Base-by-base conservation (phyloP, 2,113 vertebrate species). In the Eonycteris spelaea region DNA sequence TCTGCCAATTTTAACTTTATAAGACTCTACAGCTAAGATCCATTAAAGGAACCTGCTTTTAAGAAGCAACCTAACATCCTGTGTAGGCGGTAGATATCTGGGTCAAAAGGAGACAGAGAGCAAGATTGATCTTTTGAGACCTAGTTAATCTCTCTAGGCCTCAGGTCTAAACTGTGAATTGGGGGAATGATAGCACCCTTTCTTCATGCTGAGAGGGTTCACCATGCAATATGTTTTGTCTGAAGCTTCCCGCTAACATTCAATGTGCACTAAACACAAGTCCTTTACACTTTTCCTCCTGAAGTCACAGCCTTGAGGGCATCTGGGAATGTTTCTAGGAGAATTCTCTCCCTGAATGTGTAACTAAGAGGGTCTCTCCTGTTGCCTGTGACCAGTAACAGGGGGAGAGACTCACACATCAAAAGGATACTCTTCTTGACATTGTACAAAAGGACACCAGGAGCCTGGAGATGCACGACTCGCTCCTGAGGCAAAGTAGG, bases 191-290 rank as follows among this genome's bases (percentile, higher is more conserved):
- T 7, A 43, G 10, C 21, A 57, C 68, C 33, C 45, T 8, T 71
- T 90, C 45, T 43, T 35, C 11, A 10, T 30, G 21, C 21, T 67
- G 35, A 7, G 19, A 26, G 26, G 63, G 67, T 48, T 38, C 65
- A 28, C 21, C 26, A 12, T 26, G 6, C 12, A 15, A 11, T 0
- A 5, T 71, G n/a, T 26, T 35, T 26, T n/a, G 35, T 22, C 1
- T 15, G 14, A 43, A 61, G 24, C 4, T 4, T 30, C 3, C 2
- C 1, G 1, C 48, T 82, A 79, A 7, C 2, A 24, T 71, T 87
- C 35, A 61, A 30, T 30, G 14, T 40, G 1, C 8, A 40, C 5
- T n/a, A 45, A 80, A 63, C 13, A 40, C 16, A 35, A 57, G 18
- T 24, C 53, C 15, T 93, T 59, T 48, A 16, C 2, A 7, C 4